Conservation (phyloP, 2,797 vertebrate species). For the Leuciscus waleckii region DNA sequence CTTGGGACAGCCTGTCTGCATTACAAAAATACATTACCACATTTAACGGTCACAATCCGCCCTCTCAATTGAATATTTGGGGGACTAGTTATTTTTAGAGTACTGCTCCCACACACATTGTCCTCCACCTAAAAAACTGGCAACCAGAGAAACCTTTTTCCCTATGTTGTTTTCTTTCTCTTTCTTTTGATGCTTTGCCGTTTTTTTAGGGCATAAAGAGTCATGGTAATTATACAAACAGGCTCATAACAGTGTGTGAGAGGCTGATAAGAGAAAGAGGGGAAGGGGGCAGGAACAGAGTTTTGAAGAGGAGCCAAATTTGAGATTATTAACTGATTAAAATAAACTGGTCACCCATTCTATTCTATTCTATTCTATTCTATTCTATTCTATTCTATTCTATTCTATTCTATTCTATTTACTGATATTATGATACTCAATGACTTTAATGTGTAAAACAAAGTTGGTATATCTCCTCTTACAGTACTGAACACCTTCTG, state of each 20-base stretch:
- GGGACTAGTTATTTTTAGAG: slow-evolving; percentile 71
- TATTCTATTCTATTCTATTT: no score
- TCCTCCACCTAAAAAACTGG: slow-evolving; percentile 52
- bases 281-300: slow-evolving; percentile 64
- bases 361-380: slow-evolving; percentile 1
- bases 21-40: slow-evolving; percentile 22
- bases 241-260: slow-evolving; percentile 53
- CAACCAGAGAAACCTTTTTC: slow-evolving; percentile 52
- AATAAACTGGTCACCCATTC: slow-evolving; percentile 36
- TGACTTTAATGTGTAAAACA: not conserved
- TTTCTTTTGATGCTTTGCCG: slow-evolving; percentile 23
- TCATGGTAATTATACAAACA: slow-evolving; percentile 53
- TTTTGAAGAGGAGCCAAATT: slow-evolving; percentile 68
- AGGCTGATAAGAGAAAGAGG: slow-evolving; percentile 77
- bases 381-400: not conserved
- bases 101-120: slow-evolving; percentile 66
- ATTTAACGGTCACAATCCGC: slow-evolving; percentile 45
- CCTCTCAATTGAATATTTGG: slow-evolving; percentile 64
- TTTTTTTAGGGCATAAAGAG: slow-evolving; percentile 33
- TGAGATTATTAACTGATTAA: slow-evolving; percentile 51
- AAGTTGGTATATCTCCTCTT: slow-evolving; percentile 4
- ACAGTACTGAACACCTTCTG: not conserved
- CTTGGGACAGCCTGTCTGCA: slow-evolving; percentile 5
- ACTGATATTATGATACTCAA: not conserved
- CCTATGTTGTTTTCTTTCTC: slow-evolving; percentile 58